These are phyloP conservation scores for Leptinotarsa texana DNA, from an alignment of 1,140 invertebrate genomes.

Conservation along the genomic window DNA sequence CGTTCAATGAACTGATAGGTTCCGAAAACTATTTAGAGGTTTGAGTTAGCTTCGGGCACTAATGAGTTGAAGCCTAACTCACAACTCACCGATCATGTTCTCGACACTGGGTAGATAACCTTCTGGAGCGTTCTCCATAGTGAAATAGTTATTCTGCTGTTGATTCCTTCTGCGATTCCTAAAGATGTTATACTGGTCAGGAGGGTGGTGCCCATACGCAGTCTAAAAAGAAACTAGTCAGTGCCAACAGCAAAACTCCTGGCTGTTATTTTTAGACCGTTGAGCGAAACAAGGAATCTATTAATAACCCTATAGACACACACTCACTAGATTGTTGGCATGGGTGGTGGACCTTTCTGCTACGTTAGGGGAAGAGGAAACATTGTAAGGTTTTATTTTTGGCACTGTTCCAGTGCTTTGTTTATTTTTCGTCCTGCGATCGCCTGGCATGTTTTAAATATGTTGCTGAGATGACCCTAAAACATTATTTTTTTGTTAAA, in stretches of 20 bases:
- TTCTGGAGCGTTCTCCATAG: conserved; percentile 38
- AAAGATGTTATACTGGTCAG: conserved; percentile 35
- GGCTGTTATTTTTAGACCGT: conserved; percentile 43
- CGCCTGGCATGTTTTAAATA: conserved; percentile 47
- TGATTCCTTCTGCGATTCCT: conserved; percentile 35
- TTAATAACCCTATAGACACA: conserved; percentile 26
- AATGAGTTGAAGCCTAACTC: background rate
- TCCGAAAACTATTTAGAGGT: too few species aligned
- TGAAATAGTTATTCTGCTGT: conserved; percentile 35
- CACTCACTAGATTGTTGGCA: conserved; percentile 52
- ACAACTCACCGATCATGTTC: conserved; percentile 11
- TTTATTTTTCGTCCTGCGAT: conserved; percentile 48
- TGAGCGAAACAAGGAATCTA: conserved; percentile 4
- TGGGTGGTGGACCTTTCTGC: conserved; percentile 43
- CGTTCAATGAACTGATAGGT: too few species aligned
- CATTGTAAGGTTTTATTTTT: conserved; percentile 53
- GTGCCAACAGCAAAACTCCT: conserved; percentile 32
- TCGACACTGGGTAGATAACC: conserved; percentile 24
- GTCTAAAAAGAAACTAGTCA: conserved; percentile 30
- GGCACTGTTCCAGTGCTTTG: conserved; percentile 54
- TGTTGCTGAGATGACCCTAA: too few species aligned
- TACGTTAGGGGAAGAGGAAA: conserved; percentile 41
- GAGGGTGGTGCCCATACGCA: conserved; percentile 33
- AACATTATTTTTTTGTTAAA: too few species aligned
- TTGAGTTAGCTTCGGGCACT: too few species aligned